Base-by-base conservation (phyloP, 1,140 invertebrate genomes). In the Cotesia typhae region DNA sequence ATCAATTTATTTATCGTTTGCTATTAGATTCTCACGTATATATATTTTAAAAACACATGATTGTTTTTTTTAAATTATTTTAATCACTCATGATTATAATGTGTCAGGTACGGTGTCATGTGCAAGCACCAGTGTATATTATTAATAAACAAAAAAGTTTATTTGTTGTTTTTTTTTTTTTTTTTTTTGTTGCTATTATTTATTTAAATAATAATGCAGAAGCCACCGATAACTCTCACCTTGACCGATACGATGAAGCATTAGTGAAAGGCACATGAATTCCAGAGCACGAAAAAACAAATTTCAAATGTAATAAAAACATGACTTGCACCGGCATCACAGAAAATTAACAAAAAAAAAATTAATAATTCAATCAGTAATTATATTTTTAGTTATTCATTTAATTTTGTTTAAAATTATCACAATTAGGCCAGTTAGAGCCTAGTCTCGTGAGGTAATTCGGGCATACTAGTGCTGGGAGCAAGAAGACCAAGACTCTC, bases 381-480 rank as follows among this genome's bases (percentile, higher is more conserved):
- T 3, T 47, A 47, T 9, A 47, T 47, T 47, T 47, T 47, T 47
- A 47, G 6, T 47, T 47, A 55, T 55, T 55, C 1, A 55, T n/a
- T 53, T 68, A 68, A 37, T 14, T n/a, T 68, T 38, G 7, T 55
- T 35, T 28, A 59, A 20, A 59, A 36, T 59, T 67, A 67, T 72
- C 63, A 72, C 64, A 61, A 14, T 68, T 72, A 63, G 71, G 73
- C 69, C 73, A 71, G 4, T 63, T 71, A 82, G 61, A 84, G 78
- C 37, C 74, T 81, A 63, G 80, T 84, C 69, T 85, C 84, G 57
- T 79, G 78, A 55, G 86, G 83, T 80, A 87, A 78, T 53, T 87
- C 86, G 12, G 89, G 89, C 71, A 89, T 81, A 76, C 89, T 90
- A 47, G 83, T 81, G 71, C 88, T 89, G 7, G 85, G 79, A 12